Evolutionary conservation across 1,140 invertebrate species (phyloP), one percentile per base, ranked within the genome.

Genomic region (Meloidogyne exigua): DNA sequence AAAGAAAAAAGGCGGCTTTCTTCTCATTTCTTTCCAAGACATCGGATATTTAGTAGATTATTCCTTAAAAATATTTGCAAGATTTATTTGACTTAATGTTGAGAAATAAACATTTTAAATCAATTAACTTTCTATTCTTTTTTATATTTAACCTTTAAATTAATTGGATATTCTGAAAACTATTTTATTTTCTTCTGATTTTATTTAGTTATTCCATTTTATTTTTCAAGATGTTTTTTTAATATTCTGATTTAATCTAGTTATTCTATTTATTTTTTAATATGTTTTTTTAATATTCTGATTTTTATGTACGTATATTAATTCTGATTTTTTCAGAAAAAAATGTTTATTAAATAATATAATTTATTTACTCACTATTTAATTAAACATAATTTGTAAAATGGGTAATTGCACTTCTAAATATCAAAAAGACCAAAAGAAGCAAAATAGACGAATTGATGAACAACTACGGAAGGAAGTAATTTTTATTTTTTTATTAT

Each of bases 341-440:
- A 39, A 39, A 39, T 39, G 10, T 39, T 39, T 9, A 39, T 39
- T 39, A 39, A 39, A 39, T 39, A 39, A 39, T 39, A 39, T 39
- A 7, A 39, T 39, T 3, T 9, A 39, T 39, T 39, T 39, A 3
- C 28, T 39, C 9, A 39, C 3, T 67, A 2, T 23, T 1, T 67
- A 18, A 18, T 39, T 4, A 13, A 49, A 49, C 13, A 57, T 64
- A 15, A 23, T 9, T 9, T 64, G 5, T 36, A 78, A 69, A 23
- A 88, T 88, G 86, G 85, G 85, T 65, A 83, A 87, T 57, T 87
- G 85, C 72, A 75, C 87, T 13, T 85, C 83, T 26, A 85, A 87
- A 73, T 85, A 87, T 69, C 81, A 88, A 62, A 87, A 87, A 70
- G 86, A 87, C 49, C 85, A 85, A 74, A 87, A 88, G 68, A 80